These are phyloP conservation scores for Pseudococcus longispinus DNA, from an alignment of 2,888 invertebrate genomes.

Conservation along the genomic window DNA sequence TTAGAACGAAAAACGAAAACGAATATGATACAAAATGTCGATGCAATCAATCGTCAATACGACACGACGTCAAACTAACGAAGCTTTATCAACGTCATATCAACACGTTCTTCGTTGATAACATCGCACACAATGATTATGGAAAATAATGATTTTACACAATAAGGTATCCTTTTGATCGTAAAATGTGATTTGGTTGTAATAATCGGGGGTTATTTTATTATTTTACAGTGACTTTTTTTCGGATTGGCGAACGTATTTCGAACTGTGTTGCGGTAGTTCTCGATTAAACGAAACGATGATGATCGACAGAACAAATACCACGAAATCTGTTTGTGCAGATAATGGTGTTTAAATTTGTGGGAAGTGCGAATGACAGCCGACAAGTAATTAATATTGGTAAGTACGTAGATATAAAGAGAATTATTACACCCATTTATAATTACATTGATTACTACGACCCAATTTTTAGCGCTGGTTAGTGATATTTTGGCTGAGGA, in stretches of 20 bases:
- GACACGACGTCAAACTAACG: background rate
- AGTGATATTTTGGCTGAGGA: background rate
- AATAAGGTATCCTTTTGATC: background rate
- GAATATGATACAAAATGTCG: too few species aligned
- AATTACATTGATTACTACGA: background rate
- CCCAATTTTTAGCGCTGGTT: background rate
- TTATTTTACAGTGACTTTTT: background rate
- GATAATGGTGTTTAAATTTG: background rate
- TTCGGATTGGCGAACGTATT: background rate
- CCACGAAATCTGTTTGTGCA: background rate
- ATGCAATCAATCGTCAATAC: too few species aligned
- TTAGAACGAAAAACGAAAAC: too few species aligned
- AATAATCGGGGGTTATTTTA: background rate
- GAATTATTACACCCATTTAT: conserved; percentile 18
- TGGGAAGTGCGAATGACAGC: background rate
- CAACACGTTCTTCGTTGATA: background rate
- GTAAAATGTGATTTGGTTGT: background rate
- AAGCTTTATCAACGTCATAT: background rate
- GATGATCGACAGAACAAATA: background rate
- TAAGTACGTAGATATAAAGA: background rate
- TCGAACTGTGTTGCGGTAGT: background rate
- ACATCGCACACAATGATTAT: background rate
- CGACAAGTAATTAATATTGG: background rate
- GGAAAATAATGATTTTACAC: background rate
- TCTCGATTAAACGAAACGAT: background rate